Conservation (phyloP, 2,888 invertebrate genomes). For the Perithous albicinctus region DNA sequence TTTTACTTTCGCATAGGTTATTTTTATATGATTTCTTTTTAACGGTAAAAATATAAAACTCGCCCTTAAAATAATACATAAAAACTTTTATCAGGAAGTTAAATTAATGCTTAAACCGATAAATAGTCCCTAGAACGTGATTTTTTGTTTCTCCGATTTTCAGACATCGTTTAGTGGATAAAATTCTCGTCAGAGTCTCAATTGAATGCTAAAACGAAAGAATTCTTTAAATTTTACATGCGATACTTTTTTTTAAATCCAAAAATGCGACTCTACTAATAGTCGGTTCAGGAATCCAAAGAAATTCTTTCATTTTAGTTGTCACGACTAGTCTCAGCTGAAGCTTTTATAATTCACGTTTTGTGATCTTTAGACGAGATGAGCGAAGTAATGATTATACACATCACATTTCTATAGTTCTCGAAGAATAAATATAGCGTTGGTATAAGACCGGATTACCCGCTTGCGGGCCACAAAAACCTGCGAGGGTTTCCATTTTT, state of each 20-base stretch:
- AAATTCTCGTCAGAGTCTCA: not conserved
- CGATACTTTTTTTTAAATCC: not conserved
- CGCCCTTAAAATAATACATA: no score
- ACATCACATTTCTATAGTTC: slow-evolving; percentile 35
- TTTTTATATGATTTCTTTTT: no score
- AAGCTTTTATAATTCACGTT: not conserved
- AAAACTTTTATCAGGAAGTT: no score
- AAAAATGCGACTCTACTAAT: not conserved
- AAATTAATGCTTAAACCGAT: not conserved
- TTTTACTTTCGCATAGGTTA: no score
- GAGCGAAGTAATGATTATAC: slow-evolving; percentile 14
- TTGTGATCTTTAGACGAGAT: slow-evolving; percentile 1
- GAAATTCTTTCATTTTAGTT: not conserved
- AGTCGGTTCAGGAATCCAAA: not conserved
- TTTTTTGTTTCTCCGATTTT: not conserved
- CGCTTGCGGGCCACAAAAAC: not conserved
- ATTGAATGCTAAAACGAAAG: not conserved
- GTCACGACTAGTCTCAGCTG: not conserved
- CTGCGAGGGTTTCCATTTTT: not conserved
- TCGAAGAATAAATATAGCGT: slow-evolving; percentile 14
- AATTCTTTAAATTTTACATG: not conserved
- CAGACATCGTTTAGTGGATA: not conserved
- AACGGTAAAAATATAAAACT: no score
- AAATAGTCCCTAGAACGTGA: not conserved
- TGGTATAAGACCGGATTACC: slow-evolving; percentile 17